Base-by-base conservation (phyloP, 2,888 invertebrate genomes). In the Romanomermis culicivorax region DNA sequence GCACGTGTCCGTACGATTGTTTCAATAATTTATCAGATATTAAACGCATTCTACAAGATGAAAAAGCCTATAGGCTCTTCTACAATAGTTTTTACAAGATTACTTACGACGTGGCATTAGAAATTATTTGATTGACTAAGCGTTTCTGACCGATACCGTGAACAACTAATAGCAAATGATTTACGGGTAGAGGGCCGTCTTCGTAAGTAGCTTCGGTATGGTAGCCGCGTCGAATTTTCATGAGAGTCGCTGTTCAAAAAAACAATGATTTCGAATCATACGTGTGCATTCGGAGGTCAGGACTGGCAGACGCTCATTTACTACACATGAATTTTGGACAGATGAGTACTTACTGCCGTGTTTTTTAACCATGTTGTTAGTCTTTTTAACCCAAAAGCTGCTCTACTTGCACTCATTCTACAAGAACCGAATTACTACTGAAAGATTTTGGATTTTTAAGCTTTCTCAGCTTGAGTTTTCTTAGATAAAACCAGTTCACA, bases 141-240 rank as follows among this genome's bases (percentile, higher is more conserved):
- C 78, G 77, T 65, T 79, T 79, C 68, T 80, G 80, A 23, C 80
- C 80, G 58, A 81, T 80, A 55, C 80, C 80, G 67, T 81, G 80
- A 55, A 81, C 77, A 26, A 81, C 80, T 68, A 80, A 79, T 25
- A 80, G 78, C 58, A 81, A 70, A 67, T 81, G 80, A 50, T 77
- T 76, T 57, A 80, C 78, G 63, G 79, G 79, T 2, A 74, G 69
- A 7, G 77, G 77, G 60, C 77, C 76, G 63, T 80, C 80, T 55
- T 74, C 75, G 64, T 75, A 72, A 43, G 71, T 68, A 1, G 79
- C 77, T 57, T 70, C 70, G 36, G 69, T 67, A 60, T 74, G 75
- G 62, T 77, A 79, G 2, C 79, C 79, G 58, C 79, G 70, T 59
- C 71, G 72, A 51, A 79, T 68, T 58, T 75, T 71, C 56, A 76